Conservation (phyloP, 1,140 invertebrate species). For the Andrena cerasifolii region DNA sequence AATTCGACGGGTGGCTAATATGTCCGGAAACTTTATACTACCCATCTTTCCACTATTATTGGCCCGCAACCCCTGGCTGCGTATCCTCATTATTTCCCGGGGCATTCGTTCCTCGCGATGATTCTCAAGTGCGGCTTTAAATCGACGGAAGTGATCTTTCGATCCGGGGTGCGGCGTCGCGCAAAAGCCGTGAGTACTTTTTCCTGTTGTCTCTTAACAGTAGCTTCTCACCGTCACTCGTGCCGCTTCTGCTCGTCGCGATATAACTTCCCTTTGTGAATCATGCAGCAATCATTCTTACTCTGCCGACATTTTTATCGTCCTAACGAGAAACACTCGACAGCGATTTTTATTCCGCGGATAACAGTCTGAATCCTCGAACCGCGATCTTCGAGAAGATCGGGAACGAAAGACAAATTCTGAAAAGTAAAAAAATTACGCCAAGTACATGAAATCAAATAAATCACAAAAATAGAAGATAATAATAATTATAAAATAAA, state of each 20-base stretch:
- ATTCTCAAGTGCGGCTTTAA: slow-evolving; percentile 60
- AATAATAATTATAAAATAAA: too few relatives aligned
- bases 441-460: too few relatives aligned
- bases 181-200: neutral
- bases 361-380: neutral
- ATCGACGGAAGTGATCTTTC: slow-evolving; percentile 40
- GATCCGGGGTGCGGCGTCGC: neutral
- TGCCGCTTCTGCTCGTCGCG: too few relatives aligned
- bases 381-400: neutral
- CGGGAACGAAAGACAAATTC: neutral
- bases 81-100: slow-evolving; percentile 47
- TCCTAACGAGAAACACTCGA: too few relatives aligned
- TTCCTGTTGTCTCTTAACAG: neutral
- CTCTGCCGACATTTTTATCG: too few relatives aligned
- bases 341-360: too few relatives aligned
- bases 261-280: too few relatives aligned
- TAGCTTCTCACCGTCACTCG: too few relatives aligned
- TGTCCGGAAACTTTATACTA: slow-evolving; percentile 72
- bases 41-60: slow-evolving; percentile 70
- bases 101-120: slow-evolving; percentile 45
- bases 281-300: too few relatives aligned
- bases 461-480: too few relatives aligned
- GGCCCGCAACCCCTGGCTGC: slow-evolving; percentile 14
- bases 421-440: too few relatives aligned
- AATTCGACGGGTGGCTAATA: slow-evolving; percentile 76